phyloP scores from a whole-genome alignment of 2,113 vertebrate species.

The Axis porcinus region DNA sequence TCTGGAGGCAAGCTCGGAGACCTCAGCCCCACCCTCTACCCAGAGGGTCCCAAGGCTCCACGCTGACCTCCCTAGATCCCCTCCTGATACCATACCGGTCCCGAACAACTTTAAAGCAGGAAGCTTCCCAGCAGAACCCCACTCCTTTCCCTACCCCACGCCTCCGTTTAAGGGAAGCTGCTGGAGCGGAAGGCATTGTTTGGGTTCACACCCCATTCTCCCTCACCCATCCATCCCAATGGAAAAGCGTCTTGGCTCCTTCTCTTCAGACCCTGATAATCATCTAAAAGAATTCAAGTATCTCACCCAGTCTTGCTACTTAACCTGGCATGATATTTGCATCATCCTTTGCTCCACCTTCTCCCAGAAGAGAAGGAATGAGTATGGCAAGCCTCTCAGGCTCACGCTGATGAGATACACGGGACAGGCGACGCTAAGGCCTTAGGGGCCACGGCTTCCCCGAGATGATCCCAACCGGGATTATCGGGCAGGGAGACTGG shows the following conservation, averaged over 20 bases:
- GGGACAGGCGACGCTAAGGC: accelerated
- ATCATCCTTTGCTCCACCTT: background rate
- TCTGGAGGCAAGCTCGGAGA: background rate
- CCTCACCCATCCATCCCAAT: background rate
- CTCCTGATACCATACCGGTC: accelerated
- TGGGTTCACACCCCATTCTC: background rate
- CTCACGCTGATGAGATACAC: background rate
- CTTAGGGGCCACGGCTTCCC: accelerated
- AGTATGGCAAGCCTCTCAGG: background rate
- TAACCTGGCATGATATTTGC: background rate
- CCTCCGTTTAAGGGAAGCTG: background rate
- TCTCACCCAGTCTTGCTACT: background rate
- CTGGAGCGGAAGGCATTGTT: background rate
- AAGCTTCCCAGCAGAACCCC: background rate
- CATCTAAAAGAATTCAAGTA: background rate
- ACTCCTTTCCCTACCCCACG: background rate
- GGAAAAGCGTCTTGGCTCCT: background rate
- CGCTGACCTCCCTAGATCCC: background rate
- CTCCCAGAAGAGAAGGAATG: background rate
- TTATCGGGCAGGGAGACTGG: background rate
- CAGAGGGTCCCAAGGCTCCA: too few relatives aligned
- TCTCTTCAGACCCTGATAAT: background rate
- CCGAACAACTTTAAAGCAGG: background rate
- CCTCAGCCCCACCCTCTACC: background rate
- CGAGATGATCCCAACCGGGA: background rate